phyloP scores from a whole-genome alignment of 2,888 invertebrate genomes.

The Hydrotaea diabolus region DNA sequence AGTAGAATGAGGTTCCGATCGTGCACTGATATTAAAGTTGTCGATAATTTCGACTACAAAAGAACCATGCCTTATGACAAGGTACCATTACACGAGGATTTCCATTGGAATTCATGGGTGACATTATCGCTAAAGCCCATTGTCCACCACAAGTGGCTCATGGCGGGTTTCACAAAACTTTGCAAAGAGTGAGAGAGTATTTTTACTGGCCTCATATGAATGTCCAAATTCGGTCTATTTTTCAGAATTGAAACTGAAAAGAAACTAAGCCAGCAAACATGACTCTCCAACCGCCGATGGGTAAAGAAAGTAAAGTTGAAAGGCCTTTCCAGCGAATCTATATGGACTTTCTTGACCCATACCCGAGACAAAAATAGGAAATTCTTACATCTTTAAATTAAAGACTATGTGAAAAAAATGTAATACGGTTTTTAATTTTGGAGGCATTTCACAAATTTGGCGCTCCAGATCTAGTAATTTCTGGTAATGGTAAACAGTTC shows the following conservation, averaged over 20 bases:
- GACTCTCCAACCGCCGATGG: not conserved
- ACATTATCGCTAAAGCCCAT: constrained; percentile 1
- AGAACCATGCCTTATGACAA: not conserved
- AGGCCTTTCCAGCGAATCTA: not conserved
- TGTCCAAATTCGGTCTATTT: not conserved
- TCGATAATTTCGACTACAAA: too few relatives aligned
- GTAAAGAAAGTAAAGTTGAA: not conserved
- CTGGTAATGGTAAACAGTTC: too few relatives aligned
- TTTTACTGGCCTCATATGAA: constrained; percentile 17
- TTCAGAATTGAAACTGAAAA: not conserved
- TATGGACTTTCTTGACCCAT: too few relatives aligned
- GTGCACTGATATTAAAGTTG: too few relatives aligned
- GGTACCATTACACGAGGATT: not conserved
- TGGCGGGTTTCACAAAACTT: constrained; percentile 25
- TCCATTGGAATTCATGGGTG: not conserved
- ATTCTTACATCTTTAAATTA: too few relatives aligned
- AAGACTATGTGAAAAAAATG: too few relatives aligned
- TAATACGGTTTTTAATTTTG: too few relatives aligned
- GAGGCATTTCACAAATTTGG: too few relatives aligned
- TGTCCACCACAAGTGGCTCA: not conserved
- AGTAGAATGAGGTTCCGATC: too few relatives aligned
- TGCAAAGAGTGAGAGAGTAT: constrained; percentile 12
- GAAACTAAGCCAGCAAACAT: not conserved
- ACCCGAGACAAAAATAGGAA: too few relatives aligned
- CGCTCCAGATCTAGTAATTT: too few relatives aligned